phyloP scores from a whole-genome alignment of 2,797 vertebrate species.

The Galagoides demidoff region DNA sequence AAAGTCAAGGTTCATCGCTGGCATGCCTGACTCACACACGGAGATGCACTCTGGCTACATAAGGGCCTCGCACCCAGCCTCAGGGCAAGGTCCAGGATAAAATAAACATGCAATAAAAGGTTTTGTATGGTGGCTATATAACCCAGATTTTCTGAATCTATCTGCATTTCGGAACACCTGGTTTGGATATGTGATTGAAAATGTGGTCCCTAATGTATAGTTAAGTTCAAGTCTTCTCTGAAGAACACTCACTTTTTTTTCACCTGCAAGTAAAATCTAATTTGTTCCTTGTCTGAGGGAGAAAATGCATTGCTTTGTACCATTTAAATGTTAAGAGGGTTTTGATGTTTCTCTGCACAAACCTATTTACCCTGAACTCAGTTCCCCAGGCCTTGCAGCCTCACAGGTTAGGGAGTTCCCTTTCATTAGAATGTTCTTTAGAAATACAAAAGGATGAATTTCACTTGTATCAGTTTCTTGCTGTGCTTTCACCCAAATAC shows the following conservation, averaged over 20 bases:
- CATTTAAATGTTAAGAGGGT: slow-evolving; percentile 59
- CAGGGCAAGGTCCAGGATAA: background rate
- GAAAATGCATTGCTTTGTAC: slow-evolving; percentile 47
- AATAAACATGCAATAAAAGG: accelerated
- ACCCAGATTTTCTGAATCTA: background rate
- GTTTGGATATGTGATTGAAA: background rate
- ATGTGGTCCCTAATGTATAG: background rate
- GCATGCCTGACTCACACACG: accelerated
- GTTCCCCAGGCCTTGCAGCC: background rate
- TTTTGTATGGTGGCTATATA: too few species aligned
- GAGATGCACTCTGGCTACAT: background rate
- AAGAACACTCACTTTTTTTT: background rate
- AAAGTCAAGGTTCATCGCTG: background rate
- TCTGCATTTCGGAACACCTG: background rate
- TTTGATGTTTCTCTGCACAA: slow-evolving; percentile 40
- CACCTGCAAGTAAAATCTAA: background rate
- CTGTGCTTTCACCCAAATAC: slow-evolving; percentile 26
- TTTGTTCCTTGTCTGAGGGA: slow-evolving; percentile 67
- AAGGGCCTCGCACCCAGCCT: background rate
- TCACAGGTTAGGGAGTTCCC: background rate
- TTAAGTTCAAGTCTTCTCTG: background rate
- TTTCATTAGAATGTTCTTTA: slow-evolving; percentile 52
- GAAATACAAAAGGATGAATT: background rate
- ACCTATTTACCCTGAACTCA: background rate
- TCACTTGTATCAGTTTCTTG: background rate